A percentile compares a stretch with the other conserved stretches of the same genome.
phyloP scores from a whole-genome alignment of 2,888 invertebrate genomes.

The Meganola albula region DNA sequence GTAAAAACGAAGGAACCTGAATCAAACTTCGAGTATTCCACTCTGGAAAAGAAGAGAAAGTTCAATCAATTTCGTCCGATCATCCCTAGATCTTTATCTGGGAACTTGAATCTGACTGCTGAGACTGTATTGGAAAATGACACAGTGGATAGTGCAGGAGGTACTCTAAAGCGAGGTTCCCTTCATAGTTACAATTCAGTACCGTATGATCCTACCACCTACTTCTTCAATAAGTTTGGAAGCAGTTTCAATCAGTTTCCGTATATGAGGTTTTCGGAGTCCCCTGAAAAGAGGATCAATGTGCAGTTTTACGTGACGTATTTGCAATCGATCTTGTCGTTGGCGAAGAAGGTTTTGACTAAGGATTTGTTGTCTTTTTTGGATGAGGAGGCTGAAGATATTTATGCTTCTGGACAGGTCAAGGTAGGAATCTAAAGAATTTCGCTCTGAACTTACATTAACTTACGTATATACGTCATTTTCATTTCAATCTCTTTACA shows the following conservation, averaged over 20 bases:
- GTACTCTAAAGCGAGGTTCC: constrained; percentile 62
- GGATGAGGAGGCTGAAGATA: constrained; percentile 90
- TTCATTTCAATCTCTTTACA: constrained; percentile 43
- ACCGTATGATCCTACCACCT: constrained; percentile 87
- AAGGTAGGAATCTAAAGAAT: constrained; percentile 52
- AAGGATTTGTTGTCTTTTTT: constrained; percentile 89
- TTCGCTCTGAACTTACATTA: too few species aligned
- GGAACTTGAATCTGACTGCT: constrained; percentile 84
- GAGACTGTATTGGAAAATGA: constrained; percentile 66
- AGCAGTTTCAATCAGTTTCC: constrained; percentile 95
- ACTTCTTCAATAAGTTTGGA: constrained; percentile 94
- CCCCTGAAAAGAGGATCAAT: constrained; percentile 80
- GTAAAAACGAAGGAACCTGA: constrained; percentile 66
- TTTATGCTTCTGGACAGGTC: constrained; percentile 84
- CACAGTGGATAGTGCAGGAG: constrained; percentile 45
- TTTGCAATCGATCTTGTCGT: constrained; percentile 85
- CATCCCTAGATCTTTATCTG: constrained; percentile 93
- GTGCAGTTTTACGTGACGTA: constrained; percentile 87
- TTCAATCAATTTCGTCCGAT: constrained; percentile 90
- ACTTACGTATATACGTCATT: background rate
- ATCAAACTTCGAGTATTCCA: constrained; percentile 60
- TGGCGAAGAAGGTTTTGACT: constrained; percentile 90
- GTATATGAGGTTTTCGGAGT: constrained; percentile 86
- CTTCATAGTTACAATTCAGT: constrained; percentile 80
- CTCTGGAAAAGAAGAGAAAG: constrained; percentile 80